Evolutionary conservation across 2,113 vertebrate genomes (phyloP).

Genomic region (Lynx canadensis): DNA sequence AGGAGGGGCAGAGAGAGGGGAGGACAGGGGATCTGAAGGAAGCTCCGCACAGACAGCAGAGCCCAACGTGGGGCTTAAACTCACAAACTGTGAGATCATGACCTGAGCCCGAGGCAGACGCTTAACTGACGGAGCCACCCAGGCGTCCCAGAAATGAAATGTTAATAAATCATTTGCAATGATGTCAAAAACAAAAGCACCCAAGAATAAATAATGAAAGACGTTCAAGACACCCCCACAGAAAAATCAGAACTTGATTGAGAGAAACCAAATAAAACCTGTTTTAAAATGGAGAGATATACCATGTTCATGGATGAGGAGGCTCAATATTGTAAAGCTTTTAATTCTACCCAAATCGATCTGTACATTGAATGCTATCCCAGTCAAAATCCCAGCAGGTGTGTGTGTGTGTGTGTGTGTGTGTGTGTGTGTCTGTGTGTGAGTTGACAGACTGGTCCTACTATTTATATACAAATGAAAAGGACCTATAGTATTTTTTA

Average conservation of each 20-base stretch:
- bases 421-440: too few relatives aligned
- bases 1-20: too few relatives aligned
- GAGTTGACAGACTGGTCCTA: neutral
- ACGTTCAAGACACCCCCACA: rapidly evolving
- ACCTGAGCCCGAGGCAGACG: too few relatives aligned
- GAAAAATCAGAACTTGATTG: neutral
- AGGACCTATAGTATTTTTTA: neutral
- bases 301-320: neutral
- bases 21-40: too few relatives aligned
- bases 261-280: neutral
- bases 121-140: too few relatives aligned
- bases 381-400: neutral
- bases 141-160: too few relatives aligned
- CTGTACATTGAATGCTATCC: rapidly evolving
- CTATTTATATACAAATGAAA: neutral
- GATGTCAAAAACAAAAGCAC: neutral
- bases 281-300: neutral
- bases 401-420: too few relatives aligned
- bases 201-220: neutral
- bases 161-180: neutral
- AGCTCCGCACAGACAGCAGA: too few relatives aligned
- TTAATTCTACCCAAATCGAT: neutral
- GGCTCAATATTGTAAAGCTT: neutral
- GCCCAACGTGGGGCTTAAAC: too few relatives aligned
- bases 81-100: too few relatives aligned